A percentile compares a stretch with the other conserved stretches of the same genome.
Conservation (phyloP, 2,888 invertebrate genomes). For the Acleris literana region DNA sequence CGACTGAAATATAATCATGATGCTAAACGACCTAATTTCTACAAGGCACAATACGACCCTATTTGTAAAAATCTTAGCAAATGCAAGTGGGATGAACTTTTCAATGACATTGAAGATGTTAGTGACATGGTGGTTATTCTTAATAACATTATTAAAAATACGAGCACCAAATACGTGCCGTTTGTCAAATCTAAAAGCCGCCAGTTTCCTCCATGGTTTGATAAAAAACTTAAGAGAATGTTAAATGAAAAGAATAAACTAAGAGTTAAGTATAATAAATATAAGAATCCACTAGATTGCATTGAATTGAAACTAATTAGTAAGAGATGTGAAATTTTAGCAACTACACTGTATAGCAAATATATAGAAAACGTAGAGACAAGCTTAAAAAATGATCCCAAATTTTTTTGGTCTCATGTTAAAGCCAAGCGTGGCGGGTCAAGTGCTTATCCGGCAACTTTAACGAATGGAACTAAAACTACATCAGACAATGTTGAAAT, state of each 20-base stretch:
- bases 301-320: slow-evolving; percentile 16
- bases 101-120: slow-evolving; percentile 4
- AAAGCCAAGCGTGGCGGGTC: slow-evolving; percentile 30
- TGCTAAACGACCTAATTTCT: slow-evolving; percentile 13
- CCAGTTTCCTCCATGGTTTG: slow-evolving; percentile 25
- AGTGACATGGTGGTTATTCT: slow-evolving; percentile 21
- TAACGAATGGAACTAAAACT: slow-evolving; percentile 12
- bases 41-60: slow-evolving; percentile 14
- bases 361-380: slow-evolving; percentile 12
- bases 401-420: slow-evolving; percentile 27
- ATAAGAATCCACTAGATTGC: slow-evolving; percentile 30
- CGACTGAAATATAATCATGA: slow-evolving; percentile 1
- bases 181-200: not conserved
- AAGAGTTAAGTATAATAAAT: slow-evolving; percentile 25
- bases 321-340: not conserved
- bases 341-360: not conserved
- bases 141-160: not conserved
- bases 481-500: not conserved
- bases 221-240: slow-evolving; percentile 11
- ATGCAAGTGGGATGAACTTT: slow-evolving; percentile 6
- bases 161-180: slow-evolving; percentile 15
- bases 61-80: slow-evolving; percentile 13
- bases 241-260: slow-evolving; percentile 32
- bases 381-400: slow-evolving; percentile 17
- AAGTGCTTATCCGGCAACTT: slow-evolving; percentile 15